Evolutionary conservation across 2,888 invertebrate species (phyloP), one percentile per base, ranked within the genome.

Genomic region (Meta bourneti): DNA sequence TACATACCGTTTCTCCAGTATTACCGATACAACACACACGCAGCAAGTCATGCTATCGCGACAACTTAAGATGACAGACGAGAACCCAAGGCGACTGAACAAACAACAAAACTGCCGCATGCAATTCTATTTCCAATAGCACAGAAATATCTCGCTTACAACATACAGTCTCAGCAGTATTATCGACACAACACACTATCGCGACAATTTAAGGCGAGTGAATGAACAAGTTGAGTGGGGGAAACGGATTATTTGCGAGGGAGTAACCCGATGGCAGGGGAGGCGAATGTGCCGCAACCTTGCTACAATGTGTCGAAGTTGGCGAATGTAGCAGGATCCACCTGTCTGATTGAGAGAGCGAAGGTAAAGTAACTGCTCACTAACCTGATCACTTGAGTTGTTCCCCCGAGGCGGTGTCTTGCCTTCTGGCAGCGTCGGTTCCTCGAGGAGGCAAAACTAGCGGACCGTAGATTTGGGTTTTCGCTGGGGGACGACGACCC

Each of bases 381-480:
- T 91, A 70, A 91, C 90, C 90, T 91, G 90, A 78, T 80, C 71
- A 77, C 75, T 81, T 77, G 86, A 86, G 80, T 34, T 75, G 81
- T 1, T 82, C 71, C 86, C 90, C 78, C 49, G 34, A 77, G 90
- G 90, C 90, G 48, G 51, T 49, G 70, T 86, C 80, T 90, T 78
- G 79, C 87, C 78, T 87, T 72, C 52, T 78, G 72, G 83, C 83
- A 61, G 34, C 34, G 80, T 74, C 20, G 71, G 54, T 83, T 49
- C 74, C 74, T 82, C 34, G 51, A 70, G 71, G 82, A 82, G 78
- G 83, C 51, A 75, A 75, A 81, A 81, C 86, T 86, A 90, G 90
- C 90, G 86, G 90, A 91, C 81, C 90, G 90, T 77, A 71, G 81
- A 87, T 51, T 54, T 80, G 54, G 69, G 34, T 34, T 34, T 34